These are phyloP conservation scores for Noctua pronuba DNA, from an alignment of 2,888 invertebrate genomes.

Conservation along the genomic window DNA sequence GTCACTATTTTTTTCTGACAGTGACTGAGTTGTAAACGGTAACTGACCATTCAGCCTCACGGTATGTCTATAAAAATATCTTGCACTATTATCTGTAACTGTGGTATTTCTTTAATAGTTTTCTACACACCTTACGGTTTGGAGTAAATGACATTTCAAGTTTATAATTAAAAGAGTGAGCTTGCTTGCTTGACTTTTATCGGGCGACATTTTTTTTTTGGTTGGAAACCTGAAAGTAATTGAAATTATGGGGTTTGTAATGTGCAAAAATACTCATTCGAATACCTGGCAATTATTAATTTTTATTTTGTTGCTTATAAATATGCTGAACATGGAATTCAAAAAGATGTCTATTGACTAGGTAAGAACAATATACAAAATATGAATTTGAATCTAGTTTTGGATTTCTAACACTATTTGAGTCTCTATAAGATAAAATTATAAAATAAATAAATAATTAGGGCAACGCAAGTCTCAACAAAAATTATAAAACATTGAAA, in stretches of 20 bases:
- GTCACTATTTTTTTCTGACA: conserved; percentile 24
- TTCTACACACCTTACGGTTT: conserved; percentile 48
- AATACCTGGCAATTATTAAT: not conserved
- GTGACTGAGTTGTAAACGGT: conserved; percentile 34
- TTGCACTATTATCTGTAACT: conserved; percentile 40
- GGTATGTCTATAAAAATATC: conserved; percentile 60
- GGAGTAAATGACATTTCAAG: conserved; percentile 43
- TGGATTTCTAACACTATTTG: not conserved
- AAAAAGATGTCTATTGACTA: not conserved
- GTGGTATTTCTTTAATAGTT: conserved; percentile 56
- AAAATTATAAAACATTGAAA: not conserved
- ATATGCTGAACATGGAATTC: not conserved
- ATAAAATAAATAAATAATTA: not conserved
- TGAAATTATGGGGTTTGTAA: conserved; percentile 3
- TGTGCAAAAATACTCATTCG: not conserved
- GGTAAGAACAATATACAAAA: not conserved
- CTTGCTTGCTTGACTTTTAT: conserved; percentile 27
- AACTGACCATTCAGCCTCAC: conserved; percentile 42
- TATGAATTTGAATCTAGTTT: not conserved
- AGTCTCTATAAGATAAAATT: not conserved
- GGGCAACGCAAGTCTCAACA: too few relatives aligned
- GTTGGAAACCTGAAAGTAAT: conserved; percentile 5
- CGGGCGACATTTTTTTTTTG: conserved; percentile 14
- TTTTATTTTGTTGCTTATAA: not conserved
- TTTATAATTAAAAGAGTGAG: conserved; percentile 34